Conservation (phyloP, 2,797 vertebrate species). For the Philypnodon macrostomus region DNA sequence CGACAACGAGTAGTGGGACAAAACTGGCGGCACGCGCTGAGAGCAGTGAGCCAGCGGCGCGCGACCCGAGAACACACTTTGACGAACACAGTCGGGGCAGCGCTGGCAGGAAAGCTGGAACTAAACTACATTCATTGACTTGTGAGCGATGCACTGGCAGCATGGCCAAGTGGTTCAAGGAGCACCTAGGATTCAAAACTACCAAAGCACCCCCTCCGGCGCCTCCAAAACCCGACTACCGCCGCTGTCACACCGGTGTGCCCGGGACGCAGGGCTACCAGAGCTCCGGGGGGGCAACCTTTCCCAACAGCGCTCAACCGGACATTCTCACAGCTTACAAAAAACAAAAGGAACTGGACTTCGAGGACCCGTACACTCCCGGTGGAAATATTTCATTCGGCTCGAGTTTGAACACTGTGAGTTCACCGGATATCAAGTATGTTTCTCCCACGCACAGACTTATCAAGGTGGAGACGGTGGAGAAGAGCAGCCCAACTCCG, state of each 20-base stretch:
- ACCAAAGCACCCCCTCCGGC: slow-evolving; percentile 87
- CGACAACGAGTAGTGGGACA: slow-evolving; percentile 26
- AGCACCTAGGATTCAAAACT: slow-evolving; percentile 94
- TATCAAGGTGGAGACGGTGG: slow-evolving; percentile 85
- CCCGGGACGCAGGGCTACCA: slow-evolving; percentile 73
- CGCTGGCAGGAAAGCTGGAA: slow-evolving; percentile 58
- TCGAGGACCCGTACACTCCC: slow-evolving; percentile 92
- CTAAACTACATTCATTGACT: slow-evolving; percentile 64
- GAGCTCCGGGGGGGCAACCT: slow-evolving; percentile 65
- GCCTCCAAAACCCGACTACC: slow-evolving; percentile 92
- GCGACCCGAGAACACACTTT: slow-evolving; percentile 46
- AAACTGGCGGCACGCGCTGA: slow-evolving; percentile 46
- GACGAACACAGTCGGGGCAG: slow-evolving; percentile 33
- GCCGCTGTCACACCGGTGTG: slow-evolving; percentile 75
- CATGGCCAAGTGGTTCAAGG: slow-evolving; percentile 97
- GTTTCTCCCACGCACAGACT: slow-evolving; percentile 88
- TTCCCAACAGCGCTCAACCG: slow-evolving; percentile 81
- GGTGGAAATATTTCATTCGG: slow-evolving; percentile 73
- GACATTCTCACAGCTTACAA: slow-evolving; percentile 94
- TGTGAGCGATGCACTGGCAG: slow-evolving; percentile 87
- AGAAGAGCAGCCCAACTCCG: slow-evolving; percentile 77
- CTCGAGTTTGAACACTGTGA: slow-evolving; percentile 61
- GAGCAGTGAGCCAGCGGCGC: slow-evolving; percentile 36
- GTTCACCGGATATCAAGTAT: slow-evolving; percentile 79
- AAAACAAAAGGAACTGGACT: slow-evolving; percentile 92